Conservation (phyloP, 64 coral and sea anemone genomes). For the Exaiptasia diaphana region DNA sequence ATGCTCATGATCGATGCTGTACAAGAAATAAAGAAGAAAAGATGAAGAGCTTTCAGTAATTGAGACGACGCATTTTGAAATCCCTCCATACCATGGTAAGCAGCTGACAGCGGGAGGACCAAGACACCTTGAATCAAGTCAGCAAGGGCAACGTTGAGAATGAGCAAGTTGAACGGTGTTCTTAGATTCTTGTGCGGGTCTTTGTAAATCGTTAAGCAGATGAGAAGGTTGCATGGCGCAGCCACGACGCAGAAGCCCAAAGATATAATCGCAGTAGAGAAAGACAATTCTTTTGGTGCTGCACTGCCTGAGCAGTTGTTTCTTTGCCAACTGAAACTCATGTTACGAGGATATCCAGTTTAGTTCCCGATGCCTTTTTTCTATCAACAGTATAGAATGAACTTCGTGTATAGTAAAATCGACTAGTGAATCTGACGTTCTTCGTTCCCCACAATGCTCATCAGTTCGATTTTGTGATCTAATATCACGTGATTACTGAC, state of each 20-base stretch:
- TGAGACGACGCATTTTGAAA: neutral
- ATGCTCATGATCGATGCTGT: conserved; percentile 81
- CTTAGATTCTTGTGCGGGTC: conserved; percentile 70
- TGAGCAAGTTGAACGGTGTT: conserved; percentile 80
- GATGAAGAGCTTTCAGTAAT: conserved; percentile 65
- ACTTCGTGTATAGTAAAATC: no score
- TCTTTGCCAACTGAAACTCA: neutral
- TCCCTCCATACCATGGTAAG: conserved; percentile 64
- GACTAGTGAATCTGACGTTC: no score
- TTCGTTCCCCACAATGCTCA: no score
- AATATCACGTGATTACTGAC: no score
- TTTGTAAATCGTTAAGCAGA: conserved; percentile 68
- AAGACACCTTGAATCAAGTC: conserved; percentile 54
- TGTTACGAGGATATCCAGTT: no score
- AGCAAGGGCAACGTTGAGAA: conserved; percentile 73
- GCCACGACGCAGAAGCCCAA: conserved; percentile 52
- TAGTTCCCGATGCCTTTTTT: no score
- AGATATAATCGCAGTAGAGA: conserved; percentile 49
- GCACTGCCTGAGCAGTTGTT: neutral
- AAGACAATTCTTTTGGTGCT: conserved; percentile 30
- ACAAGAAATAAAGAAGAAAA: conserved; percentile 75
- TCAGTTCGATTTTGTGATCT: no score
- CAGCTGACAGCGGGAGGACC: conserved; percentile 64
- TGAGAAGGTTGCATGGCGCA: conserved; percentile 60
- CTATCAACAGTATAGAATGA: no score